phyloP scores from a whole-genome alignment of 2,888 invertebrate species.

The Melinaea menophilus region DNA sequence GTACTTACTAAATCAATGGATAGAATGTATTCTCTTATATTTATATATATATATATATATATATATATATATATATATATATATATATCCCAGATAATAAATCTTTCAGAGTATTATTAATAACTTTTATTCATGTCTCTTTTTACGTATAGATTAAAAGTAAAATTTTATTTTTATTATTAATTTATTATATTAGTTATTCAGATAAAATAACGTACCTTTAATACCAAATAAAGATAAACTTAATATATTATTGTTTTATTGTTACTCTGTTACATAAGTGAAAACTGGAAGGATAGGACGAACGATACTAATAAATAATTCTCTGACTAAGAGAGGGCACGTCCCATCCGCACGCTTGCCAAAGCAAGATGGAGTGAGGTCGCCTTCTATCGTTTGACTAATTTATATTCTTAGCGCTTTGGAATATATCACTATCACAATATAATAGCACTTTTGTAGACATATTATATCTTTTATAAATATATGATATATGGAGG shows the following conservation, averaged over 20 bases:
- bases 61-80: too few species aligned
- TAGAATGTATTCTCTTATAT: too few species aligned
- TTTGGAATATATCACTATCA: conserved; percentile 8
- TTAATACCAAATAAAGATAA: conserved; percentile 6
- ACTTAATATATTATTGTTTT: neutral
- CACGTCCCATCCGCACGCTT: conserved; percentile 17
- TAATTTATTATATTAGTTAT: too few species aligned
- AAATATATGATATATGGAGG: too few species aligned
- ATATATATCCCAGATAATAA: too few species aligned
- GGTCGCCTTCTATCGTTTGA: conserved; percentile 19
- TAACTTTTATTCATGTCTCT: too few species aligned
- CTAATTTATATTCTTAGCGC: conserved; percentile 21
- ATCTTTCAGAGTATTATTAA: too few species aligned
- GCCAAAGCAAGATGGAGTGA: conserved; percentile 13
- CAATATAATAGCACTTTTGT: neutral
- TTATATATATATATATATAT: too few species aligned
- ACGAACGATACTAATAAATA: conserved; percentile 12
- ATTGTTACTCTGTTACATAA: conserved; percentile 2
- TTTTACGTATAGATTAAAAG: too few species aligned
- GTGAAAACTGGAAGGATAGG: conserved; percentile 1
- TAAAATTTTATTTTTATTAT: too few species aligned
- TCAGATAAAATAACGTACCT: too few species aligned
- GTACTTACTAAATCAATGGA: too few species aligned
- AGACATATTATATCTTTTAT: neutral
- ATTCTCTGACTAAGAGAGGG: conserved; percentile 17